Evolutionary conservation across 2,113 vertebrate genomes (phyloP).

Genomic region (Pongo abelii): DNA sequence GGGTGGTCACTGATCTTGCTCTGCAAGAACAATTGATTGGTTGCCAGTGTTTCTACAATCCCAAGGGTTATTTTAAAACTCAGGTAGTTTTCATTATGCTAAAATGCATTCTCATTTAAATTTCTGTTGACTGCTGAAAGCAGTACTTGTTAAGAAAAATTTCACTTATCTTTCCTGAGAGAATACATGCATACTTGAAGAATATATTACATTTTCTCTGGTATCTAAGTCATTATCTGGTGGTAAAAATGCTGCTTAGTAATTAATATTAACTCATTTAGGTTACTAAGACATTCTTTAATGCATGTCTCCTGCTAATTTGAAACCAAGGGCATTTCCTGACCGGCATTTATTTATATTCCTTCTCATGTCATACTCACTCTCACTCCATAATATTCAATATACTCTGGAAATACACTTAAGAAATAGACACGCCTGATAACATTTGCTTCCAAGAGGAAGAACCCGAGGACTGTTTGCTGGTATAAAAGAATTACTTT

Average conservation of each 20-base stretch:
- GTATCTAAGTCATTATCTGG: not conserved
- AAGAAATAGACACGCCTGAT: not conserved
- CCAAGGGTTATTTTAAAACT: conserved; percentile 42
- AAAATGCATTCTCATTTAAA: conserved; percentile 41
- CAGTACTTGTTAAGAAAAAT: not conserved
- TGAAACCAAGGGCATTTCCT: not conserved
- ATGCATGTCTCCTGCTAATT: not conserved
- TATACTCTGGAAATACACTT: not conserved
- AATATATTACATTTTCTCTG: not conserved
- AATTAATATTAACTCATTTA: not conserved
- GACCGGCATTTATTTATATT: not conserved
- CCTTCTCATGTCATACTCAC: not conserved
- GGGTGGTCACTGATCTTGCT: not conserved
- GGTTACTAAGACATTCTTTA: not conserved
- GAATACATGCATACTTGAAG: not conserved
- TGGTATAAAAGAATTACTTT: not conserved
- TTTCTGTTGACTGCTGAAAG: conserved; percentile 32
- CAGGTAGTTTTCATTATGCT: conserved; percentile 55
- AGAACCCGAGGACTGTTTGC: not conserved
- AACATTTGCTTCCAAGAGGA: not conserved
- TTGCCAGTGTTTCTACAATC: not conserved
- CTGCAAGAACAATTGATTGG: not conserved
- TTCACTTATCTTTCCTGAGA: not conserved
- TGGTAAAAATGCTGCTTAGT: not conserved
- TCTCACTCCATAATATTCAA: not conserved